Conservation (phyloP, 2,888 invertebrate species). For the Oeneis ivallda region DNA sequence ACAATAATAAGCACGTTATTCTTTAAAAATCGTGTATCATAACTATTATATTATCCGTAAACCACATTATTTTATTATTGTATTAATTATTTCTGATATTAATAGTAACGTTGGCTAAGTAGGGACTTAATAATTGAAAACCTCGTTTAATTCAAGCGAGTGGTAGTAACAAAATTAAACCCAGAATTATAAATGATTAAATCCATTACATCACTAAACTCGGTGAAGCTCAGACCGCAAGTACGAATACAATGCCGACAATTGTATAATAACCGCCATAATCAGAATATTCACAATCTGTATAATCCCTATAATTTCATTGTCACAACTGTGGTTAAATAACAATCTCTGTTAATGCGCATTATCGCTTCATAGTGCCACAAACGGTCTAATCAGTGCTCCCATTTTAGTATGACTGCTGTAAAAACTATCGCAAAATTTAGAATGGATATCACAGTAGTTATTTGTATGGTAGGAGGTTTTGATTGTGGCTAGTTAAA, state of each 20-base stretch:
- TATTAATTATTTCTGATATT: too few relatives aligned
- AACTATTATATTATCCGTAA: too few relatives aligned
- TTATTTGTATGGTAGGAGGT: too few relatives aligned
- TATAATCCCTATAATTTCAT: background rate
- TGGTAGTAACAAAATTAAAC: background rate
- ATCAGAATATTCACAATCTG: background rate
- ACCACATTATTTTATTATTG: too few relatives aligned
- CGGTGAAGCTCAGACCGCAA: background rate
- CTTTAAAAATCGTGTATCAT: too few relatives aligned
- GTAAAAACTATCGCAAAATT: background rate
- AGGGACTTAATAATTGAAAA: background rate
- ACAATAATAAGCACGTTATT: too few relatives aligned
- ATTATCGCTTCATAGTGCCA: background rate
- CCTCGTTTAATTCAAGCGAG: background rate
- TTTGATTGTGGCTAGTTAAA: too few relatives aligned
- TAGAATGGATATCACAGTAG: background rate
- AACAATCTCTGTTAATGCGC: too few relatives aligned
- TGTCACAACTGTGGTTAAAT: background rate
- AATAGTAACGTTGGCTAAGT: too few relatives aligned
- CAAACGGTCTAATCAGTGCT: slow-evolving; percentile 1
- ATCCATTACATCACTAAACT: background rate
- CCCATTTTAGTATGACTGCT: background rate
- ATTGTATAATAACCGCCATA: background rate
- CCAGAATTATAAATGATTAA: too few relatives aligned
- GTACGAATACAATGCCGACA: background rate